A percentile compares a stretch with the other conserved stretches of the same genome.
These are phyloP conservation scores for Anthopleura xanthogrammica DNA, from an alignment of 92 coral and sea anemone species.

Conservation along the genomic window DNA sequence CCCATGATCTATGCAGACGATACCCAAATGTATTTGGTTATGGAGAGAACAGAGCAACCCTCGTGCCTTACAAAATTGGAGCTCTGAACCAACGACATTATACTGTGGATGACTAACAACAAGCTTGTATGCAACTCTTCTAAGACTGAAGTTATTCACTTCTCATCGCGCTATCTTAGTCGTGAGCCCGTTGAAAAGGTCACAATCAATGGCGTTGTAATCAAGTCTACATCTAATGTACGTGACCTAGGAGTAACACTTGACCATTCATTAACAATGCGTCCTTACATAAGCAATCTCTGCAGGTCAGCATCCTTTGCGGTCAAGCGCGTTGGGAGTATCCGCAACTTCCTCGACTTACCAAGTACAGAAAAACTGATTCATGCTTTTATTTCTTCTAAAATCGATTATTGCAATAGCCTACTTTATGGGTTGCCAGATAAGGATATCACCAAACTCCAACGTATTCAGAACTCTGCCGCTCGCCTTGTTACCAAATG, in stretches of 20 bases:
- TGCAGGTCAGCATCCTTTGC: constrained; percentile 21
- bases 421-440: constrained; percentile 19
- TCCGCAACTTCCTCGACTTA: constrained; percentile 4
- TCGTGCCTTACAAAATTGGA: constrained; percentile 16
- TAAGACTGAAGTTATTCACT: background rate
- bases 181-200: background rate
- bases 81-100: background rate
- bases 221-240: background rate
- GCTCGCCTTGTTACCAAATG: constrained; percentile 27
- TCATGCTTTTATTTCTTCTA: constrained; percentile 22
- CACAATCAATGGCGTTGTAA: constrained; percentile 5
- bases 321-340: constrained; percentile 9
- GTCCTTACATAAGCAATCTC: constrained; percentile 7
- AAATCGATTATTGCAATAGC: constrained; percentile 28
- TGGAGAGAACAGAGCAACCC: constrained; percentile 11
- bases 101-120: constrained; percentile 8
- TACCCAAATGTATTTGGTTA: constrained; percentile 12
- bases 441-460: background rate
- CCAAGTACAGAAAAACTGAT: constrained; percentile 16
- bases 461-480: constrained; percentile 14
- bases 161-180: background rate
- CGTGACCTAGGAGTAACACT: constrained; percentile 22
- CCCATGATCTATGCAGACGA: constrained; percentile 24
- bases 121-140: constrained; percentile 11
- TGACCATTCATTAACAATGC: background rate